Evolutionary conservation across 2,113 vertebrate species (phyloP), one percentile per base, ranked within the genome.

Genomic region (Perccottus glenii): DNA sequence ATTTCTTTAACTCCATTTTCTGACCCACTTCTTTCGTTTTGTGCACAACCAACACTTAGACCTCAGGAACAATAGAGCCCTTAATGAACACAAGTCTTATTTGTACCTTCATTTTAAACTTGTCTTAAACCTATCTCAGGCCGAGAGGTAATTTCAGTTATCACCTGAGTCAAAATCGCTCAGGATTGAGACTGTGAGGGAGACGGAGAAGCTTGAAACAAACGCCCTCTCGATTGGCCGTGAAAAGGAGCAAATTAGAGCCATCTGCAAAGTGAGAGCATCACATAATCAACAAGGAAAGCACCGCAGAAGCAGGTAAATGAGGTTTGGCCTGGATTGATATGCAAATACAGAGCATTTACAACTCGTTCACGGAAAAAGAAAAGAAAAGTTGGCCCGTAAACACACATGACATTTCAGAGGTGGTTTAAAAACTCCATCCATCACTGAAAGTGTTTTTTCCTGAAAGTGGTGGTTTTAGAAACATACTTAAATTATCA

Each of bases 211-310:
- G 49, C 27, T 50, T 50, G 9, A 51, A 51, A 32, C 11, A 19
- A 51, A 32, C 32, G 19, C 19, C 49, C 32, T 51, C 19, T 5
- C 49, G 10, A 32, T 51, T 19, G 9, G 16, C 3, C 11, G 49
- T 51, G 49, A 51, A 51, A 32, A 51, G 49, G 49, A 51, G 49
- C 19, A 51, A 51, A 51, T 51, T 32, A 51, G 19, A 16, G 49
- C 49, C 3, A 16, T 51, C 49, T 51, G 2, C 9, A 16, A 10
- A 51, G 49, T 19, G 49, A 51, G 49, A 51, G 49, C 16, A 4
- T 5, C 16, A 11, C 32, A 19, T 51, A 16, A 51, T 51, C 49
- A 51, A 16, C 49, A 19, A 51, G 9, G 16, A 10, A 19, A 51
- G 47, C n/a, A 48, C 6, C 47, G 47, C 47, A 6, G 49, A 16